A percentile compares a stretch with the other conserved stretches of the same genome.
Conservation (phyloP, 37 sponge, comb jelly and placozoan genomes). For the Petrosia ficiformis region DNA sequence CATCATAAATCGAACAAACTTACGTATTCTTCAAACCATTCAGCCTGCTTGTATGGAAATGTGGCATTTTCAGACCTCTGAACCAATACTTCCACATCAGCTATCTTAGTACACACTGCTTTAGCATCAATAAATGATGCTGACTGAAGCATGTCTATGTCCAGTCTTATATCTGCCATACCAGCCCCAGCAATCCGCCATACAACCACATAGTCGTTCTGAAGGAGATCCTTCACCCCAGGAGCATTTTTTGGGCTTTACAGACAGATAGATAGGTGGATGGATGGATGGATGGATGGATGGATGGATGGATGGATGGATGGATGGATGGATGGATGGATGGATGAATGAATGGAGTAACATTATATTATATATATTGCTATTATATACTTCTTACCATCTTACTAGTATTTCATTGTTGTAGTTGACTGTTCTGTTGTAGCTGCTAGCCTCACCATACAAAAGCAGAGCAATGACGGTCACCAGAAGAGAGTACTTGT, state of each 20-base stretch:
- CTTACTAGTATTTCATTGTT: slow-evolving; percentile 16
- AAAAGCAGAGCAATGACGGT: neutral
- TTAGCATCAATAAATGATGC: slow-evolving; percentile 14
- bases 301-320: too few relatives aligned
- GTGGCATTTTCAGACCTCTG: slow-evolving; percentile 20
- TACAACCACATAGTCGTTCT: slow-evolving; percentile 27
- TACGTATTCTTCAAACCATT: slow-evolving; percentile 56
- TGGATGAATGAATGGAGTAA: neutral
- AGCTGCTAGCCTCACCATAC: neutral
- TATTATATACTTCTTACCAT: slow-evolving; percentile 20
- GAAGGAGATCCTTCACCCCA: slow-evolving; percentile 14
- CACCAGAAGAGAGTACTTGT: too few relatives aligned
- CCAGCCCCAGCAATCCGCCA: slow-evolving; percentile 31
- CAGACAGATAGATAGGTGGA: too few relatives aligned
- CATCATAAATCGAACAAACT: too few relatives aligned
- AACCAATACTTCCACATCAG: slow-evolving; percentile 42
- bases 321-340: neutral
- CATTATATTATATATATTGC: neutral
- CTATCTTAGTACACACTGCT: neutral
- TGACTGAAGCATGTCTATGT: neutral
- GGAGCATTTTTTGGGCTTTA: neutral
- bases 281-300: too few relatives aligned
- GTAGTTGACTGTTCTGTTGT: slow-evolving; percentile 21
- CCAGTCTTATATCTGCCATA: slow-evolving; percentile 27
- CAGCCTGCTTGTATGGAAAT: neutral